Conservation (phyloP, 2,888 invertebrate species). For the Cactoblastis cactorum region DNA sequence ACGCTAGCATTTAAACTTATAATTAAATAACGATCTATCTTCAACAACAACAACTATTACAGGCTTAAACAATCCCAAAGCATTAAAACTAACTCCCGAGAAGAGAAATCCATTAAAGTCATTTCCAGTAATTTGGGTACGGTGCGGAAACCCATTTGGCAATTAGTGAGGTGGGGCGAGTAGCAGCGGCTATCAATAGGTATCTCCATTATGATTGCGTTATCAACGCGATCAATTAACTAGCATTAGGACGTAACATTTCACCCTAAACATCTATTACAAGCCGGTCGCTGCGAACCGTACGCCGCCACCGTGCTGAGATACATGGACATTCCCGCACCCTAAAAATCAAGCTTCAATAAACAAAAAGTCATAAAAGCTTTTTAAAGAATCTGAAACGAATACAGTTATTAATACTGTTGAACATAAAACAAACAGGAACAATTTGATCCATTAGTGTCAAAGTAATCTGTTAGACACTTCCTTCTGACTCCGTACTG, state of each 20-base stretch:
- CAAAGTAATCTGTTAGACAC: constrained; percentile 58
- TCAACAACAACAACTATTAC: constrained; percentile 26
- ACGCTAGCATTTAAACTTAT: constrained; percentile 16
- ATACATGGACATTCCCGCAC: constrained; percentile 42
- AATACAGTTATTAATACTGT: constrained; percentile 11
- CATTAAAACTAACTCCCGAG: constrained; percentile 41
- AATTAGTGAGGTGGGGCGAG: constrained; percentile 43
- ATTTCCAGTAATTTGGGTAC: constrained; percentile 41
- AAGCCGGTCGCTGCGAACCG: constrained; percentile 39
- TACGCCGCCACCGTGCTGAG: constrained; percentile 29
- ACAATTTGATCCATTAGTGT: constrained; percentile 50
- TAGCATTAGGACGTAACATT: constrained; percentile 68
- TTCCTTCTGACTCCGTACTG: constrained; percentile 62
- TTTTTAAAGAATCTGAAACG: neutral
- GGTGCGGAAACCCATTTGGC: constrained; percentile 53
- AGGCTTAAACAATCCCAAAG: constrained; percentile 32
- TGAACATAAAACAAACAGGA: constrained; percentile 27
- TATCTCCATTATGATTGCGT: constrained; percentile 55
- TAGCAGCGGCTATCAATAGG: constrained; percentile 35
- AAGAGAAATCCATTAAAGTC: constrained; percentile 46
- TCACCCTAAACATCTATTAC: constrained; percentile 65
- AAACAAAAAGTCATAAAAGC: neutral
- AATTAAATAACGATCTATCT: constrained; percentile 27
- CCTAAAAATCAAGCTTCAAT: neutral
- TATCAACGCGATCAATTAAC: constrained; percentile 71